Percentiles rank a stretch among this genome's conserved stretches.
These are phyloP conservation scores for Clunio marinus DNA, from an alignment of 2,888 invertebrate species.

Conservation along the genomic window DNA sequence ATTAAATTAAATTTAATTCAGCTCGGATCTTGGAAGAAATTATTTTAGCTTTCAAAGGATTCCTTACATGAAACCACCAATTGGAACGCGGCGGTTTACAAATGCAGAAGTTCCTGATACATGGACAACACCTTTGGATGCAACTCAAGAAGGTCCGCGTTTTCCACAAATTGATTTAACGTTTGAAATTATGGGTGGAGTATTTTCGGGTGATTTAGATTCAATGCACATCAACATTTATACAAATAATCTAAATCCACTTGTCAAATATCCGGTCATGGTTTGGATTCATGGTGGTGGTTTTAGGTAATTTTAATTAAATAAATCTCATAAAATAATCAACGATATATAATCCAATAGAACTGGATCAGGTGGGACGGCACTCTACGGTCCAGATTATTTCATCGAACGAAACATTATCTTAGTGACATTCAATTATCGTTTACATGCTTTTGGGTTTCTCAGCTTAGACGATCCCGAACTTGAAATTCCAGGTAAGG, in stretches of 20 bases:
- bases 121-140: conserved; percentile 2
- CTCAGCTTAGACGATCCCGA: conserved; percentile 21
- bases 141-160: neutral
- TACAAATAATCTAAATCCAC: conserved; percentile 44
- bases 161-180: conserved; percentile 32
- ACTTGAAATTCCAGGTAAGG: conserved; percentile 10
- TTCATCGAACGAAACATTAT: conserved; percentile 53
- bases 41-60: conserved; percentile 22
- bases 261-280: conserved; percentile 40
- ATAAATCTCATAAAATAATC: no score
- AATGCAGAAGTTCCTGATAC: neutral
- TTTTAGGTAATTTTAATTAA: conserved; percentile 42
- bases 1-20: no score
- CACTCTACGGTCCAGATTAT: conserved; percentile 52
- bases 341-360: no score
- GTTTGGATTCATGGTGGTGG: conserved; percentile 55
- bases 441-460: conserved; percentile 50
- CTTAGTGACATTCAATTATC: conserved; percentile 53
- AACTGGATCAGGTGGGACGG: conserved; percentile 50
- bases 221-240: conserved; percentile 56
- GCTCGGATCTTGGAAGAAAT: neutral
- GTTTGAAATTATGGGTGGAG: neutral
- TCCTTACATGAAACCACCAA: conserved; percentile 29
- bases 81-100: neutral
- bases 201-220: conserved; percentile 53